Evolutionary conservation across 2,888 invertebrate species (phyloP).

Genomic region (Escarpia spicata): DNA sequence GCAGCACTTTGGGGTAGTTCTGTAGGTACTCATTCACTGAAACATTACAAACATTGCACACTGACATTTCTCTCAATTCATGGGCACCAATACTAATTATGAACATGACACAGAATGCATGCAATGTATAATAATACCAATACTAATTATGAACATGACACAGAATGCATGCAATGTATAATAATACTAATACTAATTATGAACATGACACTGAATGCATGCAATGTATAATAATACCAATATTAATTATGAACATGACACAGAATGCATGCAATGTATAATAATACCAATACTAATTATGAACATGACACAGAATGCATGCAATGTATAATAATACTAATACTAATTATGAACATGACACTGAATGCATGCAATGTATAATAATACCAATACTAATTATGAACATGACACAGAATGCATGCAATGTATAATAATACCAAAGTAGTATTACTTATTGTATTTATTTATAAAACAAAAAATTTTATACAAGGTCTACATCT

Average conservation of each 20-base stretch:
- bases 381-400: background rate
- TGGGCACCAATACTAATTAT: background rate
- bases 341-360: background rate
- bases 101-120: background rate
- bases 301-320: background rate
- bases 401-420: background rate
- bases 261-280: background rate
- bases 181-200: background rate
- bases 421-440: conserved; percentile 7
- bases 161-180: background rate
- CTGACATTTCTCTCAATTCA: background rate
- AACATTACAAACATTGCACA: conserved; percentile 35
- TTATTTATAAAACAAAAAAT: no score
- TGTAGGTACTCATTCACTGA: conserved; percentile 58
- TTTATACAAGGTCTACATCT: no score
- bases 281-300: background rate
- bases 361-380: no score
- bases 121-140: conserved; percentile 7
- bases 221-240: conserved; percentile 7
- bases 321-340: no score
- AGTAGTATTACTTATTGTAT: no score
- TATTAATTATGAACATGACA: no score
- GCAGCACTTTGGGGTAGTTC: conserved; percentile 57
- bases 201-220: no score
- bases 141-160: no score